Percentiles rank a stretch among this genome's conserved stretches.
Conservation (phyloP, 1,140 invertebrate genomes). For the Euura lappo region DNA sequence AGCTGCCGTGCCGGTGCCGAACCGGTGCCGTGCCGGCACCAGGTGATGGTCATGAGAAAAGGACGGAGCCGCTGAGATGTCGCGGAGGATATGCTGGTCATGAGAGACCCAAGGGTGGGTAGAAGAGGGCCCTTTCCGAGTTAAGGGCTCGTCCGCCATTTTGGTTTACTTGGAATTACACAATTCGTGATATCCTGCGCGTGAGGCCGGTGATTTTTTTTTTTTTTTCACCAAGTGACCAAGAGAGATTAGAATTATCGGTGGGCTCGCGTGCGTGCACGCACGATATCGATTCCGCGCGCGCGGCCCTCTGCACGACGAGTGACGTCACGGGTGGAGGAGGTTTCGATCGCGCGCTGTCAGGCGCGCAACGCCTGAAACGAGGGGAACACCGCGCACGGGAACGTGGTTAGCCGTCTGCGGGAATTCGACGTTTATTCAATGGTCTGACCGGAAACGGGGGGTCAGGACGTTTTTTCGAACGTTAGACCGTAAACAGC, state of each 20-base stretch:
- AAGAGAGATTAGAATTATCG: slow-evolving; percentile 14
- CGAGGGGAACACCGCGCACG: neutral
- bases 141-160: neutral
- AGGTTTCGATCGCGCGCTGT: slow-evolving; percentile 4
- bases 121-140: neutral
- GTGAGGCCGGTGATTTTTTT: too few relatives aligned
- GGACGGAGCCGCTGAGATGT: slow-evolving; percentile 24
- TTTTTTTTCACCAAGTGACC: neutral
- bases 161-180: neutral
- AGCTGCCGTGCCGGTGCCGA: slow-evolving; percentile 10
- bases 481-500: too few relatives aligned
- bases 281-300: slow-evolving; percentile 54
- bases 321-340: slow-evolving; percentile 6
- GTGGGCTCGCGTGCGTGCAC: slow-evolving; percentile 43
- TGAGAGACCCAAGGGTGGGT: slow-evolving; percentile 39
- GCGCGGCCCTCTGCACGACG: slow-evolving; percentile 20
- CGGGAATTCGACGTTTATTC: neutral
- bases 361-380: neutral
- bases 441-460: too few relatives aligned
- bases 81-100: slow-evolving; percentile 34
- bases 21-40: slow-evolving; percentile 14
- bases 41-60: slow-evolving; percentile 22
- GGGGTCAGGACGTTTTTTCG: too few relatives aligned
- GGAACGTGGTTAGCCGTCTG: neutral
- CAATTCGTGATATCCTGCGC: too few relatives aligned